Percentiles rank a stretch among this genome's conserved stretches.
These are phyloP conservation scores for Argyresthia goedartella DNA, from an alignment of 2,888 invertebrate genomes.

Conservation along the genomic window DNA sequence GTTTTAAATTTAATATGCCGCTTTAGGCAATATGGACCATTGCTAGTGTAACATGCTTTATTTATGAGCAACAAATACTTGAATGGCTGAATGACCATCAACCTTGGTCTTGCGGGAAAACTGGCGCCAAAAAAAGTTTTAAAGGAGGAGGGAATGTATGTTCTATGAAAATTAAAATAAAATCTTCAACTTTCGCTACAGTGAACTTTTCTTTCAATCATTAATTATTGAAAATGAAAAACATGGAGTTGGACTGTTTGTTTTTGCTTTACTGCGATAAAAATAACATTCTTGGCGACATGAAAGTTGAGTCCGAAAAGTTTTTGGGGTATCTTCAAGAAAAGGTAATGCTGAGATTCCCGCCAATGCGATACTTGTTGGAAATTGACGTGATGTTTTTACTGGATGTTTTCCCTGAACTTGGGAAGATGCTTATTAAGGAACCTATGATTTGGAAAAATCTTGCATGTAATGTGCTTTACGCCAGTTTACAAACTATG, in stretches of 20 bases:
- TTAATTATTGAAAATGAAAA: neutral
- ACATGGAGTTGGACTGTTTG: constrained; percentile 34
- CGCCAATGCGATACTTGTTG: constrained; percentile 38
- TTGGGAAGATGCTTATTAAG: constrained; percentile 32
- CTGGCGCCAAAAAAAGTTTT: neutral
- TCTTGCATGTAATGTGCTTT: constrained; percentile 40
- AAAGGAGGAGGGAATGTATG: neutral
- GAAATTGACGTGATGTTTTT: constrained; percentile 50
- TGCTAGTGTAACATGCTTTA: neutral
- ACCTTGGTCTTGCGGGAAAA: constrained; percentile 1
- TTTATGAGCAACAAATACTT: neutral
- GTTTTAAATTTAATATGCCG: neutral
- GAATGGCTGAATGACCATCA: neutral
- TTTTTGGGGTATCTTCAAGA: constrained; percentile 32
- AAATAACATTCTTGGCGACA: constrained; percentile 31
- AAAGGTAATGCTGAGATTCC: constrained; percentile 35
- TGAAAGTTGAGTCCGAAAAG: constrained; percentile 32
- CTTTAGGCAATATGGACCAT: neutral
- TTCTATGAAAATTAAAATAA: neutral
- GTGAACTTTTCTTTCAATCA: too few species aligned
- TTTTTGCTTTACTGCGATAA: constrained; percentile 50
- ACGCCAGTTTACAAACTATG: constrained; percentile 33
- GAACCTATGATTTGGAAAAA: constrained; percentile 43
- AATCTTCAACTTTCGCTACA: too few species aligned
- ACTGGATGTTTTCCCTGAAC: constrained; percentile 30